These are phyloP conservation scores for Drosophila bocki DNA, from an alignment of 1,140 invertebrate genomes.

Conservation along the genomic window DNA sequence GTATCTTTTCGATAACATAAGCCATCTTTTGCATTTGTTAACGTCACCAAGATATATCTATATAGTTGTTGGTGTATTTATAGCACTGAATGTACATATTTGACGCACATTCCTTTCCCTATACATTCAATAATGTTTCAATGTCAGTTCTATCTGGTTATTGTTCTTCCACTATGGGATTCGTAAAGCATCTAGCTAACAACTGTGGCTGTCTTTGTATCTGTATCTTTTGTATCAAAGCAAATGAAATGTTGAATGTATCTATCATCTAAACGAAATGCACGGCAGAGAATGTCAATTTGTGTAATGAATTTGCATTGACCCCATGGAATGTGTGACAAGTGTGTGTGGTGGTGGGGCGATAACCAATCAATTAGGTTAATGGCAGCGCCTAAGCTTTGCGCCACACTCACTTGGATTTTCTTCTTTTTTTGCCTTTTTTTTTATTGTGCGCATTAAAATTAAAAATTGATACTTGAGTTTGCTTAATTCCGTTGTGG, in stretches of 20 bases:
- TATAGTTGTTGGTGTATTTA: constrained; percentile 11
- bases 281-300: constrained; percentile 45
- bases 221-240: constrained; percentile 17
- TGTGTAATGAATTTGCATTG: constrained; percentile 70
- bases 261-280: constrained; percentile 34
- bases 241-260: constrained; percentile 5
- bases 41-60: constrained; percentile 8
- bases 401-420: constrained; percentile 1
- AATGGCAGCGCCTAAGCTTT: constrained; percentile 43
- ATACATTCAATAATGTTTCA: constrained; percentile 8
- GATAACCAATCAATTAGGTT: constrained; percentile 66
- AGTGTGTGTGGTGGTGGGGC: constrained; percentile 29
- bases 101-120: constrained; percentile 3
- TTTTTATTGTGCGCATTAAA: constrained; percentile 38
- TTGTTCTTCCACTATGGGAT: constrained; percentile 5
- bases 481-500: constrained; percentile 6
- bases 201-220: constrained; percentile 5
- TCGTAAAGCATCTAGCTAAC: background rate
- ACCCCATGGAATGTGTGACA: constrained; percentile 32
- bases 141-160: constrained; percentile 13
- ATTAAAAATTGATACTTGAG: constrained; percentile 30
- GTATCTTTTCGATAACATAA: constrained; percentile 22
- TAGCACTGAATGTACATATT: constrained; percentile 8
- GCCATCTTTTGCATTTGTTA: constrained; percentile 2
- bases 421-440: background rate